Evolutionary conservation across 2,888 invertebrate species (phyloP), one percentile per base, ranked within the genome.

Genomic region (Ceraclea dissimilis): DNA sequence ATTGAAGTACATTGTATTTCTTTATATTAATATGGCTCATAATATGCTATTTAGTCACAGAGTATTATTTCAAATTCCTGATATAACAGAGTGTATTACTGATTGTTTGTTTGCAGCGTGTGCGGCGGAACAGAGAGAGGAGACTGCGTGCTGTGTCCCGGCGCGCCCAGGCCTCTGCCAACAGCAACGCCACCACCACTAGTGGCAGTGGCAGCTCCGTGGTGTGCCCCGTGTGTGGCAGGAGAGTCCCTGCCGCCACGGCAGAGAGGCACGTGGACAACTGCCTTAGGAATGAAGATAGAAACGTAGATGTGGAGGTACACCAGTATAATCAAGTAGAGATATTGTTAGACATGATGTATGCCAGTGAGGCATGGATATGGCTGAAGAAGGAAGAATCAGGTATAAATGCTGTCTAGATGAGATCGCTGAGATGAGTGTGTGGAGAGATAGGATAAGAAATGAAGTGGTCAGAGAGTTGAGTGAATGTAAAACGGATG

Each of bases 221-320:
- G 4, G 18, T 48, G 16, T 62, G 60, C 47, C 62, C 59, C 74
- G 21, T 68, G 74, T 34, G 75, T 73, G 66, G 47, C 71, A 0
- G 73, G 72, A 0, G 76, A 73, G 0, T 77, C 72, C 0, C 63
- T 67, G 1, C 61, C 10, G 52, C 48, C 17, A 44, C 34, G n/a
- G 61, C 60, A 8, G 59, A 61, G 34, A 74, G 73, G 47, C 67
- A 76, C 0, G 72, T 75, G 0, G 76, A 76, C 39, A 57, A 51
- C 2, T 61, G 61, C 48, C 60, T 61, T 31, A 39, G 58, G 26
- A 39, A 68, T 61, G 89, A 89, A 55, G 83, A 84, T 60, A 89
- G 88, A 66, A 86, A 85, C 58, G 90, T 91, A 56, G 92, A 91
- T 71, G 89, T 89, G 1, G 89, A 88, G 75, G 86, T 85, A 39